Evolutionary conservation across 2,797 vertebrate genomes (phyloP).

Genomic region (Semaprochilodus insignis): DNA sequence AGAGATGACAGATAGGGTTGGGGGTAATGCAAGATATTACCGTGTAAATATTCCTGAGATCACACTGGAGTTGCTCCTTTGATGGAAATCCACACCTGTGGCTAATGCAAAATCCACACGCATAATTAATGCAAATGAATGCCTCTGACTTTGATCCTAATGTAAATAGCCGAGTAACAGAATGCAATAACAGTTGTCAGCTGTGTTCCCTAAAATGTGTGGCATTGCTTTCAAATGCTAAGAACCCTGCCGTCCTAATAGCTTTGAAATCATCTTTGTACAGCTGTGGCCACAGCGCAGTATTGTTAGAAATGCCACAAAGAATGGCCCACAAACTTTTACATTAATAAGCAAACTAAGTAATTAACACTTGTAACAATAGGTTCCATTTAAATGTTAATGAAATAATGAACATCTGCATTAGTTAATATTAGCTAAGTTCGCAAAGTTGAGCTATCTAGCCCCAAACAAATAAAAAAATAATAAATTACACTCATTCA

Average conservation of each 20-base stretch:
- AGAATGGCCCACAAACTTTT: neutral
- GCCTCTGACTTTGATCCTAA: neutral
- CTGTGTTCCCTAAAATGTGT: constrained; percentile 3
- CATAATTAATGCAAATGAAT: constrained; percentile 30
- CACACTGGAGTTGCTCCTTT: neutral
- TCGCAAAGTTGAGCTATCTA: too few relatives aligned
- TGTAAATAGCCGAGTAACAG: constrained; percentile 18
- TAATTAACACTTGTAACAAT: too few relatives aligned
- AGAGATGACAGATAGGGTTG: constrained; percentile 3
- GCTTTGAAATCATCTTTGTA: neutral
- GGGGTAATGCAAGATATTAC: neutral
- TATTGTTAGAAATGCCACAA: neutral
- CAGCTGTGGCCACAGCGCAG: neutral
- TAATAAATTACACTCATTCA: too few relatives aligned
- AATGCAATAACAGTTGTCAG: constrained; percentile 15
- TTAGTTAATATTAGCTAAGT: too few relatives aligned
- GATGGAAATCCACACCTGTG: constrained; percentile 10
- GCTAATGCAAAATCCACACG: constrained; percentile 1
- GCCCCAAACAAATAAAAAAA: too few relatives aligned
- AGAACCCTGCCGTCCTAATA: neutral
- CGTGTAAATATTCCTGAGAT: neutral
- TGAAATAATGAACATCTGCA: too few relatives aligned
- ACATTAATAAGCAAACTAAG: too few relatives aligned
- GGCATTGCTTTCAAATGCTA: constrained; percentile 15
- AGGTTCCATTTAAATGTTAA: too few relatives aligned